These are phyloP conservation scores for Petrolisthes cinctipes DNA, from an alignment of 2,888 invertebrate genomes.

Conservation along the genomic window DNA sequence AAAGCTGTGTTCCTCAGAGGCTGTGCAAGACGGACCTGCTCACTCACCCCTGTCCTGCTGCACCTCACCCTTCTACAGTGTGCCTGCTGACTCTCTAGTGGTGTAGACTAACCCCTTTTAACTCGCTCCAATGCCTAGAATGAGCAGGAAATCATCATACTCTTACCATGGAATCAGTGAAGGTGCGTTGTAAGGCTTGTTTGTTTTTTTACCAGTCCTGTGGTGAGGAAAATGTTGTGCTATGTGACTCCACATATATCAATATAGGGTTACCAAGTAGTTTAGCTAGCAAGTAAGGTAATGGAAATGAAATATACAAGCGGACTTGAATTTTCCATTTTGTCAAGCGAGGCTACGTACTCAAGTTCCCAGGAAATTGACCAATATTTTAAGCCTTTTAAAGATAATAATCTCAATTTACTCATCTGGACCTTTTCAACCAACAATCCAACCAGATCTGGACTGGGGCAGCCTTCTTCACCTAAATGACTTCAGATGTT, in stretches of 20 bases:
- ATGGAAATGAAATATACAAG: too few relatives aligned
- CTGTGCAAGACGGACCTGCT: constrained; percentile 11
- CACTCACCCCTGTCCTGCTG: constrained; percentile 23
- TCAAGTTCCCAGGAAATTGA: too few relatives aligned
- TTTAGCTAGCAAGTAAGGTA: too few relatives aligned
- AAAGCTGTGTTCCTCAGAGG: not conserved
- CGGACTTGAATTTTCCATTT: too few relatives aligned
- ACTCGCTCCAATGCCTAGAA: constrained; percentile 63
- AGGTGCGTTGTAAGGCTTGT: constrained; percentile 47
- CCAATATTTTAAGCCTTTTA: too few relatives aligned
- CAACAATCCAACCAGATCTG: too few relatives aligned
- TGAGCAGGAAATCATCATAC: constrained; percentile 64
- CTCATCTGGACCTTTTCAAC: too few relatives aligned
- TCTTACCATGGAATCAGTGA: constrained; percentile 63
- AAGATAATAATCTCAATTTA: too few relatives aligned
- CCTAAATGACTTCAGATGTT: too few relatives aligned
- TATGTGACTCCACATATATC: not conserved
- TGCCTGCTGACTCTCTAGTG: constrained; percentile 49
- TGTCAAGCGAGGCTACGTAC: too few relatives aligned
- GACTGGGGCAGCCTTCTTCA: too few relatives aligned
- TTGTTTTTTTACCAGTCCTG: not conserved
- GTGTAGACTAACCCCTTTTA: constrained; percentile 50
- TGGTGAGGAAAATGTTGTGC: not conserved
- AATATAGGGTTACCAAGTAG: too few relatives aligned
- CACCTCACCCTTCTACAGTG: not conserved